Percentiles rank a stretch among this genome's conserved stretches.
Conservation (phyloP, 1,140 invertebrate species). For the Melipona quadrifasciata region DNA sequence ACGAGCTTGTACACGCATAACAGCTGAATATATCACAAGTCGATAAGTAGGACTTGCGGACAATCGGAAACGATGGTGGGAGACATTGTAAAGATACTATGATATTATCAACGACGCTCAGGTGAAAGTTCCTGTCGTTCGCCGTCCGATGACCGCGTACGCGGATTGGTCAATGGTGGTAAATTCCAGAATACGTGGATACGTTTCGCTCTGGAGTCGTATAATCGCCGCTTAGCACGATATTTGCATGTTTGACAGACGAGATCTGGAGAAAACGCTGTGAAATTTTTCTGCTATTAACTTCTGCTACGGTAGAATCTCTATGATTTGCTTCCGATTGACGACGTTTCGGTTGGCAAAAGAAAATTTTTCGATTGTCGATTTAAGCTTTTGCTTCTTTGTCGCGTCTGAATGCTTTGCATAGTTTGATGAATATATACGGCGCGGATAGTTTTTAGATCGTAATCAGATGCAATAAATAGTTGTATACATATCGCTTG, state of each 20-base stretch:
- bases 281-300: neutral
- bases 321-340: neutral
- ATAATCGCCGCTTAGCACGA: neutral
- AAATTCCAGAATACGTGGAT: constrained; percentile 50
- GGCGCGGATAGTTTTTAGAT: neutral
- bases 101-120: constrained; percentile 55
- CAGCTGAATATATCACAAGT: constrained; percentile 26
- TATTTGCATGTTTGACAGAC: neutral
- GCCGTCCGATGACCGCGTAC: constrained; percentile 36
- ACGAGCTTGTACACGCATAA: neutral
- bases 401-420: neutral
- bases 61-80: constrained; percentile 45
- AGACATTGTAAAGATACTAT: constrained; percentile 52
- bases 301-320: neutral
- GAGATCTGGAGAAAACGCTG: neutral
- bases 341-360: neutral
- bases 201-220: constrained; percentile 18
- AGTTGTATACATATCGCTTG: neutral
- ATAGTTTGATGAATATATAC: neutral
- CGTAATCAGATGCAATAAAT: constrained; percentile 2
- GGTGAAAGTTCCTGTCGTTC: constrained; percentile 59
- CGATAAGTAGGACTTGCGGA: constrained; percentile 47
- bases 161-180: constrained; percentile 28
- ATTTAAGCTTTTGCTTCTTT: neutral
- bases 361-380: neutral